A percentile compares a stretch with the other conserved stretches of the same genome.
These are phyloP conservation scores for Belonocnema kinseyi DNA, from an alignment of 1,140 invertebrate genomes.

Conservation along the genomic window DNA sequence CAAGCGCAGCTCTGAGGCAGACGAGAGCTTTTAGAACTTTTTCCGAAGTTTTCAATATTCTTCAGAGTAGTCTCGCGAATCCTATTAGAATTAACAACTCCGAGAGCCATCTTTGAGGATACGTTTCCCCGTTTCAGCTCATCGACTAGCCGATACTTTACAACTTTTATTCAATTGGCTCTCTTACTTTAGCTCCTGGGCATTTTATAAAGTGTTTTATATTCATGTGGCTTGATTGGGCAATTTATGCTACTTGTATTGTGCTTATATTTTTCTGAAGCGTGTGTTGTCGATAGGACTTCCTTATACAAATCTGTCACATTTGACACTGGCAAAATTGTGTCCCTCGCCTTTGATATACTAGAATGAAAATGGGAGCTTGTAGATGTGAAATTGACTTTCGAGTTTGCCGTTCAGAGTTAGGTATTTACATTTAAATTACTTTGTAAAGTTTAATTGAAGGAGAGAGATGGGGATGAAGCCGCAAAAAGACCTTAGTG, in stretches of 20 bases:
- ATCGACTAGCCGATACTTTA: background rate
- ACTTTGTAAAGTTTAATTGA: conserved; percentile 18
- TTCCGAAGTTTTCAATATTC: conserved; percentile 43
- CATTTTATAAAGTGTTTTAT: background rate
- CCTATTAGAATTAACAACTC: conserved; percentile 39
- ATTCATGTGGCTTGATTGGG: background rate
- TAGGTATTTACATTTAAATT: conserved; percentile 8
- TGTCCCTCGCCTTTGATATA: background rate
- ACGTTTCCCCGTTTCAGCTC: background rate
- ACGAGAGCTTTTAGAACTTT: conserved; percentile 42
- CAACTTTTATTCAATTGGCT: conserved; percentile 13
- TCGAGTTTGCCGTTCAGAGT: background rate
- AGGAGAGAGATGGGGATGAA: background rate
- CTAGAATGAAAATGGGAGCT: background rate
- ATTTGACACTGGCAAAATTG: background rate
- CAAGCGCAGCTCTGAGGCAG: conserved; percentile 26
- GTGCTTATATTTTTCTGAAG: background rate
- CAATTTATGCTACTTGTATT: background rate
- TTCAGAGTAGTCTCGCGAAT: conserved; percentile 38
- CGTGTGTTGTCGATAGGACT: background rate
- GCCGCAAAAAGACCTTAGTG: no score
- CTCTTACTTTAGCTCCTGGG: background rate
- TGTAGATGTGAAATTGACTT: conserved; percentile 1
- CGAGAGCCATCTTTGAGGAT: conserved; percentile 33
- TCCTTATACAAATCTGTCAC: background rate